Evolutionary conservation across 1,140 invertebrate species (phyloP).

Genomic region (Aleiodes sp.): DNA sequence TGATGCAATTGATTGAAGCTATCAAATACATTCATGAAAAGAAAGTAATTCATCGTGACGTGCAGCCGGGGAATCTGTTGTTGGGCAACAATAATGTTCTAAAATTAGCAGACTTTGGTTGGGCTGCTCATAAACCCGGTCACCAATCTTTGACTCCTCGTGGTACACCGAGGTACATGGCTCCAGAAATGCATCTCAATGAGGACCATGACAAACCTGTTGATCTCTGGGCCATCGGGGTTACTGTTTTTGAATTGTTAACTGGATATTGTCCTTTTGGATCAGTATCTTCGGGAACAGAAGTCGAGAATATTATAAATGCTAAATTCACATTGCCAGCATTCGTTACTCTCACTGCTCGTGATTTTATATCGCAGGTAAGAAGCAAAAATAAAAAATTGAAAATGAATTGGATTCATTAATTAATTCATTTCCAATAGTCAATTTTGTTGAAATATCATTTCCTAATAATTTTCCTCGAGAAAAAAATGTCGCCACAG

Average conservation of each 20-base stretch:
- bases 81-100: background rate
- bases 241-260: background rate
- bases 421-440: background rate
- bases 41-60: background rate
- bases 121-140: background rate
- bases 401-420: background rate
- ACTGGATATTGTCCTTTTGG: background rate
- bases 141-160: background rate
- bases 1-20: background rate
- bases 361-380: slow-evolving; percentile 2
- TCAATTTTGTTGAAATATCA: background rate
- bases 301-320: background rate
- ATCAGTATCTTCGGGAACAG: background rate
- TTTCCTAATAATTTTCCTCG: no score
- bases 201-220: background rate
- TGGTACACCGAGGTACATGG: background rate
- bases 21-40: background rate
- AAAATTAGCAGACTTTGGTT: background rate
- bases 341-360: background rate
- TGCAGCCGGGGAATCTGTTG: background rate
- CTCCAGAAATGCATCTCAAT: background rate
- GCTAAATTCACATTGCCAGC: background rate
- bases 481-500: no score
- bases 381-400: background rate
- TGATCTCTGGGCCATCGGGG: background rate